Evolutionary conservation across 2,888 invertebrate genomes (phyloP), one percentile per base, ranked within the genome.

Genomic region (Ephialtes manifestator): DNA sequence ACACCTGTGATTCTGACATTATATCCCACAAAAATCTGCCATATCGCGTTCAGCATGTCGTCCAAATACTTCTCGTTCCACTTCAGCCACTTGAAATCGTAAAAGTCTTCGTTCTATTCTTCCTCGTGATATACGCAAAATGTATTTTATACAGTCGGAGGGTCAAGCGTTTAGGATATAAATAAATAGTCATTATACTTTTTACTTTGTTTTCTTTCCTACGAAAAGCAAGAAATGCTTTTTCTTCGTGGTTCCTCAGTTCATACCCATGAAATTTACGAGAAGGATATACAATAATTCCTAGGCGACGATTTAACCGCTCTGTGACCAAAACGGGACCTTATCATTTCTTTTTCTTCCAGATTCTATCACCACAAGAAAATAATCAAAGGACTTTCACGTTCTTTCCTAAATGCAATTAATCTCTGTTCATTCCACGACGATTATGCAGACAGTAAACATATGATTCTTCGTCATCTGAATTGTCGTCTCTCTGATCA

Each of bases 91-190:
- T 53, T 18, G n/a, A 20, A 68, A 75, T 68, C 74, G 58, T 81
- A 81, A 81, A 81, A 60, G 74, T 81, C 81, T 15, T 60, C 24
- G 72, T 39, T 68, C 58, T 48, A 35, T 48, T 68, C 35, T 81
- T 13, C 58, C 51, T n/a, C 55, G 39, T 81, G 74, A 81, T 81
- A 75, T 81, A 81, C 68, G 74, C 60, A 58, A 53, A 68, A 28
- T 68, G 67, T 75, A 74, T 68, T 74, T 81, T 74, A 68, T 77
- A 31, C 43, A 51, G 35, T 18, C 65, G 15, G 51, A n/a, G 51
- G 46, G 60, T 67, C 24, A 68, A 58, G 46, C 63, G 70, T 60
- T 35, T 10, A 13, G 20, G 18, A 78, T 48, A 46, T 18, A 20
- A 65, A 13, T 55, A 55, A 39, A 55, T 24, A 13, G 5, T 15